These are phyloP conservation scores for Tachystola acroxantha DNA, from an alignment of 2,888 invertebrate genomes.

Conservation along the genomic window DNA sequence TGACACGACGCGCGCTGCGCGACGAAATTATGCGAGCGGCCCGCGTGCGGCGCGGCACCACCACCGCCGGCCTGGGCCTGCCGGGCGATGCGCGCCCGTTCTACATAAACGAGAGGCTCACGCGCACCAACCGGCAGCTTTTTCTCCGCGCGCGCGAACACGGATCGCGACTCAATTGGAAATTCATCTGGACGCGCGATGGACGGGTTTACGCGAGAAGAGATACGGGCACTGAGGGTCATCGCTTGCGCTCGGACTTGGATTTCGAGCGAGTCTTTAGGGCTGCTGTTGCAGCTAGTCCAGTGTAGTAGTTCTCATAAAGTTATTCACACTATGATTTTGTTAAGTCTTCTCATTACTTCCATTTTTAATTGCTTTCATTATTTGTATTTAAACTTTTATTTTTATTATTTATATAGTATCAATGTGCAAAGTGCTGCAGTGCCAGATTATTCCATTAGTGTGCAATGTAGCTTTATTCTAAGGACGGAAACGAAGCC, in stretches of 20 bases:
- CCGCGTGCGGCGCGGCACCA: constrained; percentile 12
- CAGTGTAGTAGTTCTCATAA: too few species aligned
- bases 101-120: constrained; percentile 15
- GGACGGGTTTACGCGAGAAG: constrained; percentile 13
- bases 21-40: constrained; percentile 8
- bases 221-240: not conserved
- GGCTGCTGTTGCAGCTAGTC: too few species aligned
- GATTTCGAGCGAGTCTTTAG: constrained; percentile 3
- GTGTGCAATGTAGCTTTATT: too few species aligned
- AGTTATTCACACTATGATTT: too few species aligned
- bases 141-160: constrained; percentile 12
- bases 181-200: constrained; percentile 14
- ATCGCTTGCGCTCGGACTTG: constrained; percentile 3
- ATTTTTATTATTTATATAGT: too few species aligned
- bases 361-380: too few species aligned
- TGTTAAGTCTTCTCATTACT: too few species aligned
- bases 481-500: too few species aligned
- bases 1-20: constrained; percentile 9
- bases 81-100: constrained; percentile 9
- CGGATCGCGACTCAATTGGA: constrained; percentile 8
- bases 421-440: too few species aligned
- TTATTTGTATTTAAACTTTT: too few species aligned
- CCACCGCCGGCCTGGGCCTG: constrained; percentile 10
- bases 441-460: too few species aligned
- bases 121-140: constrained; percentile 11